Percentiles rank a stretch among this genome's conserved stretches.
phyloP scores from a whole-genome alignment of 30 jellyfish, hydroid and myxozoan genomes.

The Turritopsis dohrnii region DNA sequence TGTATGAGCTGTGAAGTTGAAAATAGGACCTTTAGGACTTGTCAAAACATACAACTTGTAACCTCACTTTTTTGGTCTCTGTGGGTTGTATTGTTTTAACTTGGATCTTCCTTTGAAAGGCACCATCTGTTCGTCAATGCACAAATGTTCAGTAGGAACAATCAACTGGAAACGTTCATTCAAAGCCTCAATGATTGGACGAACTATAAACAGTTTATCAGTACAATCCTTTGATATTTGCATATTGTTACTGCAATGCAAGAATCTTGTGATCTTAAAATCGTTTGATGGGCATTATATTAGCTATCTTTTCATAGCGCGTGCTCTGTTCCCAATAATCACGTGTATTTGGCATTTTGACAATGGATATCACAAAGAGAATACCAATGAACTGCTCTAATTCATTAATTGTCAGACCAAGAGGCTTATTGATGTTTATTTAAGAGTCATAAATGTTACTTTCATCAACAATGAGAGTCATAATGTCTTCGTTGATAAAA shows the following conservation, averaged over 20 bases:
- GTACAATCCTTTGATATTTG: background rate
- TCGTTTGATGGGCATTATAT: too few relatives aligned
- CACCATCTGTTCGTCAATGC: constrained; percentile 9
- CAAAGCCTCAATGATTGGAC: constrained; percentile 13
- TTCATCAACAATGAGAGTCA: constrained; percentile 6
- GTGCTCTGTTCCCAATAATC: too few relatives aligned
- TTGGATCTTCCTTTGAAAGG: background rate
- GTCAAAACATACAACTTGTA: background rate
- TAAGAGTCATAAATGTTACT: background rate
- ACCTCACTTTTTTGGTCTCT: too few relatives aligned
- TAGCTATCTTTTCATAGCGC: too few relatives aligned
- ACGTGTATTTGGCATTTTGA: too few relatives aligned
- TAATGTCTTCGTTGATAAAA: background rate
- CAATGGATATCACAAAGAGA: too few relatives aligned
- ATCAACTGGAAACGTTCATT: background rate
- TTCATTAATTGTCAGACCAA: too few relatives aligned
- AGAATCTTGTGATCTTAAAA: too few relatives aligned
- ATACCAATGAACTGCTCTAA: too few relatives aligned
- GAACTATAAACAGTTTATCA: background rate
- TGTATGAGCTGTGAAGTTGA: background rate
- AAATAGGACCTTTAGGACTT: background rate
- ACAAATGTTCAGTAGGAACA: constrained; percentile 8
- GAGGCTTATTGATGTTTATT: constrained; percentile 7
- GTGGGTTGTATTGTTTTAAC: background rate
- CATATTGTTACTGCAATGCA: too few relatives aligned